Conservation (phyloP, 2,888 invertebrate genomes). For the Caenorhabditis wallacei region DNA sequence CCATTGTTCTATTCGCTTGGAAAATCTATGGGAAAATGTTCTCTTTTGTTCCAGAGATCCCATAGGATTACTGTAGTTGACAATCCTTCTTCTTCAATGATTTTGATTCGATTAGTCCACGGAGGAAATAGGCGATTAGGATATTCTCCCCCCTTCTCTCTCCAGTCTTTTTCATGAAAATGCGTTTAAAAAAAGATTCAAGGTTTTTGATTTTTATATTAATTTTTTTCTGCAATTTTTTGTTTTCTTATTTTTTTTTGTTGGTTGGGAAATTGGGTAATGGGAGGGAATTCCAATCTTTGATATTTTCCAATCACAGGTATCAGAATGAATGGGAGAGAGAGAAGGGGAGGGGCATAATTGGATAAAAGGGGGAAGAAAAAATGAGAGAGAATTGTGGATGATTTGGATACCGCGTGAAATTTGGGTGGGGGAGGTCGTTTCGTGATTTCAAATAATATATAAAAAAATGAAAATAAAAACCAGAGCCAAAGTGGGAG, state of each 20-base stretch:
- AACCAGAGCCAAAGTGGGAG: too few species aligned
- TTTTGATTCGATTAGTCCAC: too few species aligned
- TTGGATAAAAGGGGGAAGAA: conserved; percentile 12
- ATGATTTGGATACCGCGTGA: conserved; percentile 60
- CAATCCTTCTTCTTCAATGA: too few species aligned
- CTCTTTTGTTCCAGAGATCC: too few species aligned
- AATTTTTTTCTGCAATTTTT: conserved; percentile 3
- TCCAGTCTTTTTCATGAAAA: not conserved
- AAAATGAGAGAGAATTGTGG: conserved; percentile 24
- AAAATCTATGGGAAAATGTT: too few species aligned
- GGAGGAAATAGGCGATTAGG: too few species aligned
- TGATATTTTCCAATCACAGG: conserved; percentile 49
- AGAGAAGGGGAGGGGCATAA: conserved; percentile 24
- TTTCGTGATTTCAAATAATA: conserved; percentile 33
- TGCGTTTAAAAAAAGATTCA: not conserved
- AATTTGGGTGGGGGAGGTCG: conserved; percentile 25
- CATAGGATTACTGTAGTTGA: too few species aligned
- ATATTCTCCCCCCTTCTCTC: not conserved
- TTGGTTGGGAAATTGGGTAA: not conserved
- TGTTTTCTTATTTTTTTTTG: not conserved
- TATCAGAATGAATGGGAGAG: conserved; percentile 34
- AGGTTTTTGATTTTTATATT: conserved; percentile 2
- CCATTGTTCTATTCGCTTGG: too few species aligned
- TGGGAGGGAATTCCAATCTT: not conserved
- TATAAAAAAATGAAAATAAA: conserved; percentile 3